These are phyloP conservation scores for Tryphoninae sp. DNA, from an alignment of 2,888 invertebrate genomes.

Conservation along the genomic window DNA sequence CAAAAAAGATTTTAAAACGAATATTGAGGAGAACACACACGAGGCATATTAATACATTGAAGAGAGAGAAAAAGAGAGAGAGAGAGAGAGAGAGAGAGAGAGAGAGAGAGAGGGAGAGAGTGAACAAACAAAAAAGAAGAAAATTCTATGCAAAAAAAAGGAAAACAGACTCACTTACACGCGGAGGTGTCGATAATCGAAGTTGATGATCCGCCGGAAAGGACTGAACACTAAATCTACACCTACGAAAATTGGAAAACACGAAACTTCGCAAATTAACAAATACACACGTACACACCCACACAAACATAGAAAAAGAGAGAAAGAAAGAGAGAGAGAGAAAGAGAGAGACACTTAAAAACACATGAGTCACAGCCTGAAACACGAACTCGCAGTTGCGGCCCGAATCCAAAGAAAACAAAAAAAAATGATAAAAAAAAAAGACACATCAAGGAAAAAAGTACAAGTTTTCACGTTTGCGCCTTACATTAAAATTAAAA, in stretches of 20 bases:
- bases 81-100: constrained; percentile 56
- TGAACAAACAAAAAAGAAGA: constrained; percentile 50
- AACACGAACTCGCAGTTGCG: constrained; percentile 77
- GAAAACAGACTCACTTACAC: constrained; percentile 64
- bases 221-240: constrained; percentile 57
- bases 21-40: constrained; percentile 51
- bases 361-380: constrained; percentile 65
- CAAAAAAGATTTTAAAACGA: constrained; percentile 66
- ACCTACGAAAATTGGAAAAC: constrained; percentile 33
- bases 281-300: constrained; percentile 45
- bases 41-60: constrained; percentile 59
- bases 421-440: constrained; percentile 65
- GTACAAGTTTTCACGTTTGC: constrained; percentile 81
- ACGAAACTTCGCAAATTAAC: constrained; percentile 52
- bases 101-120: constrained; percentile 58
- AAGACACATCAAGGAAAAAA: constrained; percentile 81
- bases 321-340: not conserved
- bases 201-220: constrained; percentile 58
- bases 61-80: constrained; percentile 51
- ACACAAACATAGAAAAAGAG: constrained; percentile 47
- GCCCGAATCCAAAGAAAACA: constrained; percentile 77
- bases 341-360: constrained; percentile 39
- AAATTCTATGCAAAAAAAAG: constrained; percentile 61
- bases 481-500: constrained; percentile 81
- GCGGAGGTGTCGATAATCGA: constrained; percentile 64